Percentiles rank a stretch among this genome's conserved stretches.
phyloP scores from a whole-genome alignment of 1,140 invertebrate genomes.

The Paracyclopina nana region DNA sequence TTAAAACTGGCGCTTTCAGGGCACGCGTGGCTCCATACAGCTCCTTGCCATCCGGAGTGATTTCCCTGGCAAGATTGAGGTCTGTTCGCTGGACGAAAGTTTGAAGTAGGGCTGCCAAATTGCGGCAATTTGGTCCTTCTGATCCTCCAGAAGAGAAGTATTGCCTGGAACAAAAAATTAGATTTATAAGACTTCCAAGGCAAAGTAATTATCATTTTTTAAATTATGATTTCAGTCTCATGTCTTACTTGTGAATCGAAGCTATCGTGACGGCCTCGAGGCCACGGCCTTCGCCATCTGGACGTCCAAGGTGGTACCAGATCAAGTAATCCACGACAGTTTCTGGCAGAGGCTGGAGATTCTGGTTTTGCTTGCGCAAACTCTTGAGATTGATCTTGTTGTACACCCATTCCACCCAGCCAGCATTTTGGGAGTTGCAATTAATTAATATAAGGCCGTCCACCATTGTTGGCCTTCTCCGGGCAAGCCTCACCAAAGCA shows the following conservation, averaged over 20 bases:
- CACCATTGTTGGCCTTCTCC: constrained; percentile 34
- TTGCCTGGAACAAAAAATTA: too few relatives aligned
- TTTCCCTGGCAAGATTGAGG: constrained; percentile 55
- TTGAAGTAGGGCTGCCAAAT: constrained; percentile 85
- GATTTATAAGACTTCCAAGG: too few relatives aligned
- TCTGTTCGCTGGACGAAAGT: constrained; percentile 77
- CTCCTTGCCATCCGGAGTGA: constrained; percentile 6
- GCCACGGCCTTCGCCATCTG: too few relatives aligned
- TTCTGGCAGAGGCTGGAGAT: constrained; percentile 59
- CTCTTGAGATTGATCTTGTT: constrained; percentile 83
- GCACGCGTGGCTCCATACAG: constrained; percentile 6
- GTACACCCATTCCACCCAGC: constrained; percentile 98
- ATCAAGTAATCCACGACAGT: constrained; percentile 90
- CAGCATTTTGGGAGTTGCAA: constrained; percentile 72
- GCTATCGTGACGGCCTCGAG: too few relatives aligned
- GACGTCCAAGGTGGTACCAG: constrained; percentile 99
- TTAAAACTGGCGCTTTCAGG: constrained; percentile 58
- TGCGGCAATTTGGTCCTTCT: too few relatives aligned
- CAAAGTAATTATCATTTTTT: too few relatives aligned
- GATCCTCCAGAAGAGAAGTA: too few relatives aligned
- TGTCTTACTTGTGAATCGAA: background rate
- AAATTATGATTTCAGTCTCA: too few relatives aligned
- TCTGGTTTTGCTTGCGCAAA: constrained; percentile 36
- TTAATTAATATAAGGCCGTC: constrained; percentile 85
- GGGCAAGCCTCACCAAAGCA: constrained; percentile 76